A percentile compares a stretch with the other conserved stretches of the same genome.
Conservation (phyloP, 2,888 invertebrate species). For the Seira ritae region DNA sequence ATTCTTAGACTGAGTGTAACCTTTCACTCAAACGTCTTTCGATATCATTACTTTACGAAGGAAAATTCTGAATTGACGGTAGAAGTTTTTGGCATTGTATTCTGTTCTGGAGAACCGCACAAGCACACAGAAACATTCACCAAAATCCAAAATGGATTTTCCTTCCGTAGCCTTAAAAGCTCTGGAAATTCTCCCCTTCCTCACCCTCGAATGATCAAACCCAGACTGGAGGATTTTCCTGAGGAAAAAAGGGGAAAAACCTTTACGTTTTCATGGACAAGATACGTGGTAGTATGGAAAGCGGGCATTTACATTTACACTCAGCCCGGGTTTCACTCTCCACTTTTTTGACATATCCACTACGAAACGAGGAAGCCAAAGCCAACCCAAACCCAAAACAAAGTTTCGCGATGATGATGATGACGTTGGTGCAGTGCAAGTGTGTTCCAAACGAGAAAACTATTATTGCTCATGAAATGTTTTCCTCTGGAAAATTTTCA, state of each 20-base stretch:
- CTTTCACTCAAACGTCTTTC: not conserved
- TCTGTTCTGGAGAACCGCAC: not conserved
- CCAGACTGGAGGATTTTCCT: slow-evolving; percentile 29
- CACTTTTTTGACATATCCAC: too few species aligned
- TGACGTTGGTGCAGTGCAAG: too few species aligned
- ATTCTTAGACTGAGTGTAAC: not conserved
- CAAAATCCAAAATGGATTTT: too few species aligned
- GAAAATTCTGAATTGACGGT: not conserved
- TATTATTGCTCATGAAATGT: too few species aligned
- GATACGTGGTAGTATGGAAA: too few species aligned
- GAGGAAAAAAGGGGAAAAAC: slow-evolving; percentile 15
- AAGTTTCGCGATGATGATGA: too few species aligned
- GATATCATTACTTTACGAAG: not conserved
- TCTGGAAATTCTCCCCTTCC: not conserved
- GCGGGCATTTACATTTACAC: too few species aligned
- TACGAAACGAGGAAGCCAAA: too few species aligned
- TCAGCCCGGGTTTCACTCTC: too few species aligned
- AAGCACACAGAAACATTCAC: not conserved
- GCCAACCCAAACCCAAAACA: too few species aligned
- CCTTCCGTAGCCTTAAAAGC: too few species aligned
- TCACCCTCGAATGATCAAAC: slow-evolving; percentile 29
- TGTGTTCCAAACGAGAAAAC: too few species aligned
- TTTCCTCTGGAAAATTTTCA: not conserved
- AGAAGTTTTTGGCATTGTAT: not conserved
- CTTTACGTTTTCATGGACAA: not conserved